phyloP scores from a whole-genome alignment of 2,797 vertebrate species.

The Pseudochirops cupreus region DNA sequence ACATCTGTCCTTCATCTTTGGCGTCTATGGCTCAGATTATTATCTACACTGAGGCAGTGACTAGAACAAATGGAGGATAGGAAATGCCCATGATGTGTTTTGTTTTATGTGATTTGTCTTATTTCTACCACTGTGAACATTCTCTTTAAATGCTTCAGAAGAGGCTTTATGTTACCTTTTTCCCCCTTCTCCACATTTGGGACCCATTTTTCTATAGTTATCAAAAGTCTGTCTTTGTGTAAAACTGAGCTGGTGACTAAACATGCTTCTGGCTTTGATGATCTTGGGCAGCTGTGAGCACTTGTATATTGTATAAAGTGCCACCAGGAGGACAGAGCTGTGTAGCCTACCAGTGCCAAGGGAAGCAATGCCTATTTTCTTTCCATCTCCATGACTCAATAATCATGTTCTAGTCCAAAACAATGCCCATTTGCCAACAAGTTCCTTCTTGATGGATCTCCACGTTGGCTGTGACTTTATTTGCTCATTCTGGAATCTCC shows the following conservation, averaged over 20 bases:
- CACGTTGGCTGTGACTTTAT: neutral
- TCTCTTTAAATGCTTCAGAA: neutral
- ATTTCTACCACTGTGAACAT: neutral
- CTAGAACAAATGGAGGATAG: neutral
- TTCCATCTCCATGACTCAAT: neutral
- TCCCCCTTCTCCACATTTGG: neutral
- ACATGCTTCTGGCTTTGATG: constrained; percentile 8
- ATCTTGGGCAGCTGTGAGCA: constrained; percentile 34
- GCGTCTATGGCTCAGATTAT: neutral
- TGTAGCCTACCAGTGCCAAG: neutral
- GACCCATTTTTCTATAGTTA: neutral
- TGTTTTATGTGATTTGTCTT: neutral
- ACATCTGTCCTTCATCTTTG: neutral
- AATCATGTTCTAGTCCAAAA: constrained; percentile 1
- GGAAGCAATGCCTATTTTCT: neutral
- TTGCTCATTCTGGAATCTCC: neutral
- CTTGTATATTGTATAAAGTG: constrained; percentile 50
- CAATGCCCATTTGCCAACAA: neutral
- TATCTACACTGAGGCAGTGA: neutral
- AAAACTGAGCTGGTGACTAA: constrained; percentile 40
- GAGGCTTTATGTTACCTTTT: neutral
- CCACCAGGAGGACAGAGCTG: neutral
- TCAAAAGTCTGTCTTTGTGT: neutral
- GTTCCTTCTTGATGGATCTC: neutral
- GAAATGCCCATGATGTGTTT: neutral